Conservation (phyloP, 2,797 vertebrate genomes). For the Tapirus indicus region DNA sequence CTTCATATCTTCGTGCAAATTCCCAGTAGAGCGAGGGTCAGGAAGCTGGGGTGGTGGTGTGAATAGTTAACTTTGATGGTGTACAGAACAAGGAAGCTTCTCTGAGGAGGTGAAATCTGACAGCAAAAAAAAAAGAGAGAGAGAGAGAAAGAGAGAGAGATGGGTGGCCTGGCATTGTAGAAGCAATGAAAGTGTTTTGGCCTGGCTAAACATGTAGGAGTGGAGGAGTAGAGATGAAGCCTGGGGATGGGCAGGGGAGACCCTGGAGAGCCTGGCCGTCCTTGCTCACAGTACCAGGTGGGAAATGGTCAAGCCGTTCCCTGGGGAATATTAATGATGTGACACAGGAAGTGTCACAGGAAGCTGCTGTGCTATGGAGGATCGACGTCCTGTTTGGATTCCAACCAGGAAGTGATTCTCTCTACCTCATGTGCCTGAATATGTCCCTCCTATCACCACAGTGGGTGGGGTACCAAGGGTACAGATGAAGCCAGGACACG, state of each 20-base stretch:
- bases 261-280: neutral
- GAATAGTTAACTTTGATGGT: neutral
- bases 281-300: fast-evolving
- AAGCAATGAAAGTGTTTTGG: neutral
- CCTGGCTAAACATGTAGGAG: neutral
- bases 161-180: neutral
- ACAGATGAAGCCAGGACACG: neutral
- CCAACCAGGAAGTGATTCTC: neutral
- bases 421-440: too few species aligned
- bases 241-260: neutral
- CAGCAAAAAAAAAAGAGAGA: too few species aligned
- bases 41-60: neutral
- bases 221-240: neutral
- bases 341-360: neutral
- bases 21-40: neutral
- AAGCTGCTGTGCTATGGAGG: neutral
- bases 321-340: neutral
- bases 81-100: neutral
- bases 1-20: neutral
- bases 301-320: neutral
- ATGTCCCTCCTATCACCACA: neutral
- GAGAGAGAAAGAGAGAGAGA: neutral
- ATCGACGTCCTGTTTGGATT: neutral
- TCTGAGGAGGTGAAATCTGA: neutral
- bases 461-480: neutral